Evolutionary conservation across 2,888 invertebrate species (phyloP).

Genomic region (Diarsia mendica): DNA sequence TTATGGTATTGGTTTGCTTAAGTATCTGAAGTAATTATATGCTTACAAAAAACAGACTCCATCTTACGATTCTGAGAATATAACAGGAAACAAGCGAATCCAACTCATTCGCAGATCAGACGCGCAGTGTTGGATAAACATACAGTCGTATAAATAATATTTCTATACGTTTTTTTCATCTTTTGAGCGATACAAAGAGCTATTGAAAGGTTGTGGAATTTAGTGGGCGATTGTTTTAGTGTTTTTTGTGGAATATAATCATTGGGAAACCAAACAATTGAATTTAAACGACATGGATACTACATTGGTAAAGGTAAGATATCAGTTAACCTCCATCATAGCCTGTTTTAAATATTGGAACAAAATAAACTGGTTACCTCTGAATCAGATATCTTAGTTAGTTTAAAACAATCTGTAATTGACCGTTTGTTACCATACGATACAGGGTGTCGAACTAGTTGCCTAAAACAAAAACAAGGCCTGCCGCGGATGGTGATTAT

Average conservation of each 20-base stretch:
- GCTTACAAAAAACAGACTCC: constrained; percentile 42
- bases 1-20: constrained; percentile 5
- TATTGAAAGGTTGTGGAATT: constrained; percentile 11
- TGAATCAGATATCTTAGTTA: not conserved
- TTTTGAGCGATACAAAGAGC: constrained; percentile 7
- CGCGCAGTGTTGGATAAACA: constrained; percentile 40
- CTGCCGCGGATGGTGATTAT: too few species aligned
- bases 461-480: not conserved
- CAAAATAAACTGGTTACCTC: not conserved
- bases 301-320: constrained; percentile 48
- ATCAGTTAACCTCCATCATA: not conserved
- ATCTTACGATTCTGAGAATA: constrained; percentile 49
- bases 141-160: constrained; percentile 28
- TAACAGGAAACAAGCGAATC: constrained; percentile 57
- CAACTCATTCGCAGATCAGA: constrained; percentile 53
- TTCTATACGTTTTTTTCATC: constrained; percentile 3
- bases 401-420: not conserved
- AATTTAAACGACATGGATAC: constrained; percentile 37
- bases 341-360: not conserved
- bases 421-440: not conserved
- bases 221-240: constrained; percentile 1
- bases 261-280: constrained; percentile 5
- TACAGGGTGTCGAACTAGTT: not conserved
- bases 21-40: constrained; percentile 37
- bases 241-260: constrained; percentile 11